Evolutionary conservation across 2,888 invertebrate species (phyloP), one percentile per base, ranked within the genome.

Genomic region (Odontomyia ornata): DNA sequence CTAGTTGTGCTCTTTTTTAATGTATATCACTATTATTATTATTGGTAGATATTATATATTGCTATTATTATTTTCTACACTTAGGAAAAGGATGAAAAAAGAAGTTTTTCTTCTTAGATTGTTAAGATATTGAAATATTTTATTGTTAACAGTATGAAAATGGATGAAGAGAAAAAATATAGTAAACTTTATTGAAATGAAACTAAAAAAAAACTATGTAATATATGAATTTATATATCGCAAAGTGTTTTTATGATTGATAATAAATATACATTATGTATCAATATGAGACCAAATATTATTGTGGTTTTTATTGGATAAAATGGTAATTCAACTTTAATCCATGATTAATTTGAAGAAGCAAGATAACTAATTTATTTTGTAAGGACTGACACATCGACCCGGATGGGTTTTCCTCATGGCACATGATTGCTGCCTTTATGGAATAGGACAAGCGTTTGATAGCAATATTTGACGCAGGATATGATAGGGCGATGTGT

Each of bases 1-100:
- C 73, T 77, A 79, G 72, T 36, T 62, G 27, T 25, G 5, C 60
- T 65, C 11, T 64, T 62, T 21, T n/a, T 56, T 5, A 7, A 62
- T 64, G 28, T 13, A 28, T 28, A n/a, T 56, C 13, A 28, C 28
- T 65, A 36, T 65, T 65, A 65, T 2, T 65, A 15, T 62, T 7
- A 27, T 62, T 3, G 36, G 11, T 27, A 27, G 21, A 28, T 62
- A 27, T 62, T 62, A 62, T 7, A 62, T 25, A 28, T 27, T 62
- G 15, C 28, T 62, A n/a, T 60, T 60, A 4, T 60, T 64, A 28
- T 64, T 30, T 64, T 64, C 13, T 30, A 64, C 30, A 27, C 30
- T 18, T 65, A 36, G 25, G 60, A 21, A 60, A n/a, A 60, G 18
- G 25, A 60, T 25, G 25, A 25, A 21, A 60, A 56, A 25, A 11